Percentiles rank a stretch among this genome's conserved stretches.
phyloP scores from a whole-genome alignment of 2,113 vertebrate species.

The Mystacornis crossleyi region DNA sequence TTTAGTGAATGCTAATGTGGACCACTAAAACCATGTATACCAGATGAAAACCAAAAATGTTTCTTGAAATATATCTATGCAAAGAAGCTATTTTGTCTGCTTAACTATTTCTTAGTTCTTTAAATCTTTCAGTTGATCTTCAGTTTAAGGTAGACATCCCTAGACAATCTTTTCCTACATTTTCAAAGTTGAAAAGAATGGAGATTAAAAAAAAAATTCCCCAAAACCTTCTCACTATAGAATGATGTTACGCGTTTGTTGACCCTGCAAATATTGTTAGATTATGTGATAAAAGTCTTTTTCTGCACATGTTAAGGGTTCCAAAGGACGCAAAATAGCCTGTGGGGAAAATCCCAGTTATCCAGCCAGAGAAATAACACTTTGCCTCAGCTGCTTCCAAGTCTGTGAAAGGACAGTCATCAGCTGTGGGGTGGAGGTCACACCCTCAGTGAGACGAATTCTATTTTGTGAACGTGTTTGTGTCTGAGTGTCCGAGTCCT shows the following conservation, averaged over 20 bases:
- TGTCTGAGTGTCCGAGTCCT: not conserved
- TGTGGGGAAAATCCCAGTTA: not conserved
- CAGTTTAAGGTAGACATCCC: not conserved
- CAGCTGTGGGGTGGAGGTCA: not conserved
- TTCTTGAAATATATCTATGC: not conserved
- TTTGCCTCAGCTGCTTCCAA: not conserved
- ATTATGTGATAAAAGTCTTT: not conserved
- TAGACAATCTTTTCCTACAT: not conserved
- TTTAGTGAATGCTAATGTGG: not conserved
- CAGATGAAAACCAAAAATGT: not conserved
- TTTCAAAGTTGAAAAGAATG: not conserved
- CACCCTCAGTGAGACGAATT: not conserved
- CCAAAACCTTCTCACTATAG: not conserved
- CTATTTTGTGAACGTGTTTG: not conserved
- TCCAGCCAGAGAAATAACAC: not conserved
- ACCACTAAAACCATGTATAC: not conserved
- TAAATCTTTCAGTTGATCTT: not conserved
- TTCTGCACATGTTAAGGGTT: not conserved
- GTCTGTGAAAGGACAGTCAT: not conserved
- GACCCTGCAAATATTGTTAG: not conserved
- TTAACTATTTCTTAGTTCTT: not conserved
- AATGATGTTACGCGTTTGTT: not conserved
- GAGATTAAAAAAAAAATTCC: not conserved
- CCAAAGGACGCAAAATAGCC: not conserved
- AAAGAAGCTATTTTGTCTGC: not conserved